Base-by-base conservation (phyloP, 2,888 invertebrate genomes). In the Drosophila putrida region DNA sequence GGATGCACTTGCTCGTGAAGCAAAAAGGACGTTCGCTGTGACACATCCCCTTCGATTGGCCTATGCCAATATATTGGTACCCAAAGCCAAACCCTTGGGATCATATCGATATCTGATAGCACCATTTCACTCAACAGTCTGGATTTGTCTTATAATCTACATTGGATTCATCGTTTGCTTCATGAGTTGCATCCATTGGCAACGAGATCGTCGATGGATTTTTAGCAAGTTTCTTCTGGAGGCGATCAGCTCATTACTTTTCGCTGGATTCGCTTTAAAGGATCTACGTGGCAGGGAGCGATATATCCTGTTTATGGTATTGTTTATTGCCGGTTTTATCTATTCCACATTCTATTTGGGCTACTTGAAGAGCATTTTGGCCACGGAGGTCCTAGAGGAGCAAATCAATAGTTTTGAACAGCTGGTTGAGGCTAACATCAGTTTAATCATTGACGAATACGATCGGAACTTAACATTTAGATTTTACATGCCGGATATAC, bases 211-310 rank as follows among this genome's bases (percentile, higher is more conserved):
- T 4, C 70, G 68, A 1, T 83, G 82, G 82, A 70, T 84, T n/a
- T 75, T 75, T 2, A 83, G 82, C 49, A 78, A 68, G n/a, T 82
- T 89, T 8, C 79, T 83, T 0, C 59, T 83, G 25, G 88, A 83
- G 43, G 63, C 82, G 2, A 72, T 83, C 31, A 70, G 80, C 0
- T 89, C 90, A 0, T 46, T 83, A 4, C 31, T 83, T 1, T 78
- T 84, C 6, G 20, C 62, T 0, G 82, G 82, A 0, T 83, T 83
- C 2, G 13, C 44, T 0, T 25, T 89, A 4, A 66, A 39, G 35
- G 54, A 66, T 20, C 47, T 83, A 8, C 63, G 44, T 1, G 88
- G 88, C 3, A 36, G 61, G 0, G 72, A 67, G 1, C 68, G 79
- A 0, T 89, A 85, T 10, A 80, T 83, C 33, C 71, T 83, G 20